A percentile compares a stretch with the other conserved stretches of the same genome.
Evolutionary conservation across 2,888 invertebrate species (phyloP).

Genomic region (Tolmerus cingulatus): DNA sequence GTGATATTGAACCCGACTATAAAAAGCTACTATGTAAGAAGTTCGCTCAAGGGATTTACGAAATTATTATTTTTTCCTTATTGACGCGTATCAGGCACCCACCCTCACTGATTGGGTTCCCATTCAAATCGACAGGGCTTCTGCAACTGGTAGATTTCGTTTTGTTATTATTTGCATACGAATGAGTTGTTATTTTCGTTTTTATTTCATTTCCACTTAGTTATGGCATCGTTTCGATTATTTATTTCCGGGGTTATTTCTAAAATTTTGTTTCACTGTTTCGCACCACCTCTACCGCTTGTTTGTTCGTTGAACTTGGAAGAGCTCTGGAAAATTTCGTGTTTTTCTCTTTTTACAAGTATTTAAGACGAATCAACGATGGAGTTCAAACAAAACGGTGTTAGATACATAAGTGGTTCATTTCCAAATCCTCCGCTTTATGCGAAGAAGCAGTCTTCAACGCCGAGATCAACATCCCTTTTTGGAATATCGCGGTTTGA

Average conservation of each 20-base stretch:
- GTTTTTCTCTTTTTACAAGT: not conserved
- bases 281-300: not conserved
- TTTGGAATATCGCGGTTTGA: slow-evolving; percentile 23
- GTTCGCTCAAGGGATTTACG: not conserved
- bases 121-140: not conserved
- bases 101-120: not conserved
- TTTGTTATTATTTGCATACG: not conserved
- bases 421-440: not conserved
- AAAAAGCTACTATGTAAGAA: not conserved
- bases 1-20: slow-evolving; percentile 3
- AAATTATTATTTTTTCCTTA: slow-evolving; percentile 15
- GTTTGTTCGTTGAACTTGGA: not conserved
- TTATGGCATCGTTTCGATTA: not conserved
- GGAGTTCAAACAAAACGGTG: slow-evolving; percentile 11
- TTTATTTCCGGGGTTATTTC: not conserved
- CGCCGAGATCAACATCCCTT: slow-evolving; percentile 17
- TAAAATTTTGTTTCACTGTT: not conserved
- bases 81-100: slow-evolving; percentile 22
- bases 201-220: not conserved
- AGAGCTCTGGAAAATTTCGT: not conserved
- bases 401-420: not conserved
- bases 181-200: slow-evolving; percentile 21
- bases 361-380: not conserved
- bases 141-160: slow-evolving; percentile 17
- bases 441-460: not conserved